A percentile compares a stretch with the other conserved stretches of the same genome.
Evolutionary conservation across 2,888 invertebrate genomes (phyloP).

Genomic region (Penaeus monodon): DNA sequence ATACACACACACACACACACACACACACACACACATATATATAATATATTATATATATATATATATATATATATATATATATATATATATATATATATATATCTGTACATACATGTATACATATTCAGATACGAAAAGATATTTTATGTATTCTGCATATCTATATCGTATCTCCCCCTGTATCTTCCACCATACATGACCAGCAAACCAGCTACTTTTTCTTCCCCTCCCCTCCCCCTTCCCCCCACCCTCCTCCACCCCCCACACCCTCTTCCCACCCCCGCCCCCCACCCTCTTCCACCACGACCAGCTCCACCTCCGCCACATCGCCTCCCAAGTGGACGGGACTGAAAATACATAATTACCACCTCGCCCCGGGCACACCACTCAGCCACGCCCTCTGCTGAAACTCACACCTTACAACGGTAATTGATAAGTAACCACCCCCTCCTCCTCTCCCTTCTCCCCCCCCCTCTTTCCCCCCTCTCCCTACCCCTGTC

Average conservation of each 20-base stretch:
- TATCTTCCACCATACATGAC: background rate
- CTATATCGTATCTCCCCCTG: too few species aligned
- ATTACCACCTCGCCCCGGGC: slow-evolving; percentile 30
- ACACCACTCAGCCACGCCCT: background rate
- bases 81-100: background rate
- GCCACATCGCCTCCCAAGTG: slow-evolving; percentile 30
- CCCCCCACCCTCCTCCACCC: background rate
- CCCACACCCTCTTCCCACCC: background rate
- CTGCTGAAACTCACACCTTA: slow-evolving; percentile 46
- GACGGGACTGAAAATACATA: slow-evolving; percentile 12
- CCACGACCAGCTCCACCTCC: background rate
- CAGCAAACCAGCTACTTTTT: background rate
- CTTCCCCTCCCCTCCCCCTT: background rate
- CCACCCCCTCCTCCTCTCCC: slow-evolving; percentile 11
- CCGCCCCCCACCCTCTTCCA: background rate
- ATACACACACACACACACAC: too few species aligned
- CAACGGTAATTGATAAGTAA: slow-evolving; percentile 48
- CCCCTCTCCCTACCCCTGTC: background rate
- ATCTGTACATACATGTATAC: background rate
- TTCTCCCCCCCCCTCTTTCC: background rate
- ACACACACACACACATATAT: too few species aligned
- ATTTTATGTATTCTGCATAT: background rate
- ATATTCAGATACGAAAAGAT: background rate
- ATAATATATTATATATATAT: too few species aligned
- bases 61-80: background rate